These are phyloP conservation scores for Synchiropus splendidus DNA, from an alignment of 2,113 vertebrate genomes.

Conservation along the genomic window DNA sequence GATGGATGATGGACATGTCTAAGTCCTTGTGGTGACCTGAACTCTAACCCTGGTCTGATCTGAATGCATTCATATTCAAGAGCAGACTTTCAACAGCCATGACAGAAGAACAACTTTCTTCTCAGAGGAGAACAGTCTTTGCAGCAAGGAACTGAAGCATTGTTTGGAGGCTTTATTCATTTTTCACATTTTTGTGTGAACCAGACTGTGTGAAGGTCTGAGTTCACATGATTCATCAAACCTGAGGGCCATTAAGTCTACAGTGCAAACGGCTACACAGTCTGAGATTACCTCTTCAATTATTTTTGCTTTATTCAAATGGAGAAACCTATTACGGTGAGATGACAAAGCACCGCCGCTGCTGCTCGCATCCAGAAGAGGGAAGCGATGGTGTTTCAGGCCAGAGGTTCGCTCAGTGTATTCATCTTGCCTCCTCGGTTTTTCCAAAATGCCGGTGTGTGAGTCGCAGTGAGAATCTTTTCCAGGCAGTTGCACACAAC, in stretches of 20 bases:
- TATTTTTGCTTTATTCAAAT: conserved; percentile 19
- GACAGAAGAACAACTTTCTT: too few species aligned
- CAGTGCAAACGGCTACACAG: conserved; percentile 6
- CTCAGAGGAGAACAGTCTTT: too few species aligned
- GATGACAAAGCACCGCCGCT: neutral
- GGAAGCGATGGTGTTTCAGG: neutral
- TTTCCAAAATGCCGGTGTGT: conserved; percentile 5
- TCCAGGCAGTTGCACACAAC: conserved; percentile 5
- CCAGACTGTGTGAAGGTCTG: too few species aligned
- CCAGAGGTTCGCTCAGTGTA: conserved; percentile 1
- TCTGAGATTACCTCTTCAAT: conserved; percentile 20
- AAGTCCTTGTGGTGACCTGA: too few species aligned
- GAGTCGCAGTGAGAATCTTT: conserved; percentile 6
- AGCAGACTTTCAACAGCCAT: too few species aligned
- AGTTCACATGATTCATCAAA: neutral
- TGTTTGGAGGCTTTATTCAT: too few species aligned
- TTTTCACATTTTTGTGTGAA: too few species aligned
- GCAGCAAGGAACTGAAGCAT: too few species aligned
- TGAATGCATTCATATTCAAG: too few species aligned
- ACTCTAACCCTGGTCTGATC: too few species aligned
- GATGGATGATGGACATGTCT: too few species aligned
- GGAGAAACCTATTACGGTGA: conserved; percentile 1
- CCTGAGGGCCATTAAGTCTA: conserved; percentile 27
- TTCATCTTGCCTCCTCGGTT: conserved; percentile 5
- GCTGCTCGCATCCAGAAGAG: neutral